Evolutionary conservation across 2,797 vertebrate species (phyloP), one percentile per base, ranked within the genome.

Genomic region (Cygnus olor): DNA sequence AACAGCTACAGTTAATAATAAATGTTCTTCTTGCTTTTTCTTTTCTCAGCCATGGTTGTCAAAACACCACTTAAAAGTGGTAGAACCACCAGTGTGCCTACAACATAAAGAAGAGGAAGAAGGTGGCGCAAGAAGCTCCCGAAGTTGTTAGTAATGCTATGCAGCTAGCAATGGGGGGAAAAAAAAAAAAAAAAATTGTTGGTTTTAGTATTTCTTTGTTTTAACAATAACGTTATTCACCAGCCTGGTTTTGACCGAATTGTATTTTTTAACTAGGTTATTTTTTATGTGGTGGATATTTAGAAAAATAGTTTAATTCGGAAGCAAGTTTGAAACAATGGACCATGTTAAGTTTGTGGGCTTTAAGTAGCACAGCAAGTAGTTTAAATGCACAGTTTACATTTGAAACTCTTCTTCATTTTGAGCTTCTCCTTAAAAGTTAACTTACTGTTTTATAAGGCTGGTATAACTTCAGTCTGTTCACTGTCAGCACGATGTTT

Each of bases 231-330:
- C 21, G 11, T 79, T 96, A 65, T 80, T 58, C 92, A 94, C 54
- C 58, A 88, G 57, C 80, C 82, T 92, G 36, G 47, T 96, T 96
- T 64, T 85, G 80, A 81, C 54, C 82, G 45, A 95, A 85, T 80
- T 89, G 25, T 87, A 61, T 73, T 96, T 94, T 40, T 18, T 28
- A 7, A 63, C 17, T 94, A 32, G 93, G 70, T 78, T 58, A 81
- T n/a, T 66, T 73, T 90, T 34, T 15, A 32, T 79, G 90, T 53
- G 78, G 22, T 40, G 94, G 90, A 71, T 89, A 82, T 28, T 95
- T 61, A 30, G 76, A 68, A 87, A 66, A 32, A 27, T 57, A 54
- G 18, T 90, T 61, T 95, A 96, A 17, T 97, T 91, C 22, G 93
- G 86, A 92, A 34, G 45, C 77, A 76, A 61, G 45, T 95, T 96